These are phyloP conservation scores for Tamandua tetradactyla DNA, from an alignment of 2,797 vertebrate genomes.

Conservation along the genomic window DNA sequence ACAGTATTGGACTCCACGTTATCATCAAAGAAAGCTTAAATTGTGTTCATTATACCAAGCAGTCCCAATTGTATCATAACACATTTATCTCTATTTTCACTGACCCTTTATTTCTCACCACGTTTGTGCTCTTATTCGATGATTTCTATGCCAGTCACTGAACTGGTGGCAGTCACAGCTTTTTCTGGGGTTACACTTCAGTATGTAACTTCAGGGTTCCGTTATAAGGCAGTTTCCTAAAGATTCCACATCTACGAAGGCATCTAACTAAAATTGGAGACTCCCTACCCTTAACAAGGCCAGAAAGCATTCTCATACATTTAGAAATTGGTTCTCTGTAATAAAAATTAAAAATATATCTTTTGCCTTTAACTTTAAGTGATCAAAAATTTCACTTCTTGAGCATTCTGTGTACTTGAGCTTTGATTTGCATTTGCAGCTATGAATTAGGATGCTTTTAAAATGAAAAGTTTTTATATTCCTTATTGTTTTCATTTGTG, in stretches of 20 bases:
- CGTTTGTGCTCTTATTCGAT: background rate
- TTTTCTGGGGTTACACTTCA: background rate
- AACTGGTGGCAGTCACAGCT: background rate
- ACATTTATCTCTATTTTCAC: background rate
- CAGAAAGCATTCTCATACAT: background rate
- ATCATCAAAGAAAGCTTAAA: background rate
- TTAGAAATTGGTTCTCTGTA: conserved; percentile 4
- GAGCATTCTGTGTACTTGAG: background rate
- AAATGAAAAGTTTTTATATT: background rate
- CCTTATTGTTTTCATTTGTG: background rate
- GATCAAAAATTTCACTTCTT: background rate
- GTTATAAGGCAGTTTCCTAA: background rate
- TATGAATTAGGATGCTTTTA: background rate
- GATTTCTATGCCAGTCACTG: background rate
- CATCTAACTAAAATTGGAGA: background rate
- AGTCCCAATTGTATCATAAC: background rate
- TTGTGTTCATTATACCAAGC: background rate
- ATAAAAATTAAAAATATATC: background rate
- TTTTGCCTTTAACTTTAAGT: background rate
- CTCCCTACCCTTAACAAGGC: background rate
- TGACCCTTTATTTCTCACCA: background rate
- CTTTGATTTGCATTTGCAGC: background rate
- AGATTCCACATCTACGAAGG: background rate
- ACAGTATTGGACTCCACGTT: background rate
- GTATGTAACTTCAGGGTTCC: background rate